Evolutionary conservation across 2,797 vertebrate genomes (phyloP).

Genomic region (Phataginus tricuspis): DNA sequence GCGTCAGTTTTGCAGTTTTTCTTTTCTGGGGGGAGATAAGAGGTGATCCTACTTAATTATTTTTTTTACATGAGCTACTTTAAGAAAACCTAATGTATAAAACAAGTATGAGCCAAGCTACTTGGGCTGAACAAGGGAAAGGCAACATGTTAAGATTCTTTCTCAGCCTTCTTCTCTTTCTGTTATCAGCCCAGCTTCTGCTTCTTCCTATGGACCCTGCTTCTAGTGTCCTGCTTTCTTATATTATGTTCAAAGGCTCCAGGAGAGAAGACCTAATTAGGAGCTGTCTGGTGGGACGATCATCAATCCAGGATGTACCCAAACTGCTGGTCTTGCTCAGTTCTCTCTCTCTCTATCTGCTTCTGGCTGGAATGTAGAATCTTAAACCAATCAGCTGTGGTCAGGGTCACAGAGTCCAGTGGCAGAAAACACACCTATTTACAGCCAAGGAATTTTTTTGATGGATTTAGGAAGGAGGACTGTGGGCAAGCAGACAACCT

Average conservation of each 20-base stretch:
- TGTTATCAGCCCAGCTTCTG: background rate
- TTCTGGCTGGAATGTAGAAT: background rate
- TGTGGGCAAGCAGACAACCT: background rate
- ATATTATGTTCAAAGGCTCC: background rate
- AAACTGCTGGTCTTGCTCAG: background rate
- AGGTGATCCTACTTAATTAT: background rate
- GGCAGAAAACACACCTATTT: background rate
- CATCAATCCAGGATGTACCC: background rate
- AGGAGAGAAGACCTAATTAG: background rate
- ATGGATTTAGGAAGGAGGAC: background rate
- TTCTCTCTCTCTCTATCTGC: background rate
- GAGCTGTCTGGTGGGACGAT: background rate
- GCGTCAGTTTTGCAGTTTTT: background rate
- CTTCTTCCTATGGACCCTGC: background rate
- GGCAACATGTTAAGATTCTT: background rate
- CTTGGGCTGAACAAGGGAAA: background rate
- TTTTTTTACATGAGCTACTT: background rate
- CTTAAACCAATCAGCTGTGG: background rate
- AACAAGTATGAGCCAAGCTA: background rate
- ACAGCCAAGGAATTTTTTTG: background rate
- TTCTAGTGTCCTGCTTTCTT: background rate
- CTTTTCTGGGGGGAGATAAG: background rate
- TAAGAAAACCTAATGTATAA: background rate
- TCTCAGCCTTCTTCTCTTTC: background rate
- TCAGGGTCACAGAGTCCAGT: background rate